Evolutionary conservation across 1,140 invertebrate species (phyloP).

Genomic region (Protaetia brevitarsis): DNA sequence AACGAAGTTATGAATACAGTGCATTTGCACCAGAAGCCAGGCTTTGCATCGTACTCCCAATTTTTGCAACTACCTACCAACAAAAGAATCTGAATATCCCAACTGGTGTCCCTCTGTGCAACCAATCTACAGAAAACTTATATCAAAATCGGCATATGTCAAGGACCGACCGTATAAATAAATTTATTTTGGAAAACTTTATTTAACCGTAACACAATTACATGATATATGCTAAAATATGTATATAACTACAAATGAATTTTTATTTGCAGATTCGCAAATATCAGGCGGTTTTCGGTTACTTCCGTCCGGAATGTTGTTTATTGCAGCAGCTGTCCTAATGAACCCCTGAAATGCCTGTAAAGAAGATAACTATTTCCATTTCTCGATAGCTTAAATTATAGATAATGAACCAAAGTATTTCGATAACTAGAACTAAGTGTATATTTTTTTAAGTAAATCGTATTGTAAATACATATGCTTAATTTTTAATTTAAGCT

Average conservation of each 20-base stretch:
- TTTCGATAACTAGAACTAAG: conserved; percentile 13
- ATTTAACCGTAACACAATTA: no score
- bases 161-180: no score
- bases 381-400: conserved; percentile 17
- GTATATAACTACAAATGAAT: background rate
- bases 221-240: no score
- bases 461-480: conserved; percentile 15
- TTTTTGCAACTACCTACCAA: no score
- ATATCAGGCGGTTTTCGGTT: background rate
- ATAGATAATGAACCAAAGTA: conserved; percentile 5
- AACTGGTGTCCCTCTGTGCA: no score
- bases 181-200: no score
- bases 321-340: background rate
- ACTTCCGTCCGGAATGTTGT: background rate
- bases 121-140: no score
- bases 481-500: background rate
- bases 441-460: conserved; percentile 17
- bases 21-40: no score
- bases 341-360: background rate
- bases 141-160: no score
- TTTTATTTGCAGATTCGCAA: background rate
- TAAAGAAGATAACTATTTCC: conserved; percentile 1
- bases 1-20: no score
- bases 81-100: no score
- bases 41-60: no score